Base-by-base conservation (phyloP, 2,113 vertebrate genomes). In the Chlorocebus sabaeus region DNA sequence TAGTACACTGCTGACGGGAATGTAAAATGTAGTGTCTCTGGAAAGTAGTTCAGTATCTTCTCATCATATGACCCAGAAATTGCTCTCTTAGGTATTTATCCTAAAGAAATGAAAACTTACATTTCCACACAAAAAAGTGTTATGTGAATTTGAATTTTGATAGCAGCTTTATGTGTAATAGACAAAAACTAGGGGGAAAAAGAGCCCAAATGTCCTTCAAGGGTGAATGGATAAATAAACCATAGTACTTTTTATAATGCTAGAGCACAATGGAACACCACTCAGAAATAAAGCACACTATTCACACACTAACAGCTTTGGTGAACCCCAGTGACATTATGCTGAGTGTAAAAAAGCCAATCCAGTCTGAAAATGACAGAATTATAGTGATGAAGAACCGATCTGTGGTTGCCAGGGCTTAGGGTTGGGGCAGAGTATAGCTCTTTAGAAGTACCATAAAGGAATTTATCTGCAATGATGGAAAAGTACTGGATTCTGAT, bases 371-470 rank as follows among this genome's bases (percentile, higher is more conserved):
- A 67, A 84, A 10, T 50, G 9, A 27, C 43, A 43, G 59, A 78
- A 45, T n/a, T 67, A 55, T 23, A 50, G 11, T 18, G 22, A 48
- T 23, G 0, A 32, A 20, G 6, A 43, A 78, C 1, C 83, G 48
- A 78, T 38, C 12, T 45, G 9, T 9, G 8, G 32, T 43, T 27
- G 32, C 11, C 35, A 57, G 30, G 8, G 20, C 13, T 67, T 73
- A 89, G 40, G 12, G 9, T 8, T 32, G 3, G 6, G 23, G 2
- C 1, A 55, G 8, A 67, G 9, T 10, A 6, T 32, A n/a, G 3
- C 8, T 55, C 35, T 6, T 38, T n/a, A 75, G 48, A 14, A 52
- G 9, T 68, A 61, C 43, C 3, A 9, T 6, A 27, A 55, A 30
- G 14, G 12, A 80, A 80, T 35, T 35, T 70, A n/a, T 25, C 45